A percentile compares a stretch with the other conserved stretches of the same genome.
Conservation (phyloP, 2,888 invertebrate genomes). For the Luperina nickerlii region DNA sequence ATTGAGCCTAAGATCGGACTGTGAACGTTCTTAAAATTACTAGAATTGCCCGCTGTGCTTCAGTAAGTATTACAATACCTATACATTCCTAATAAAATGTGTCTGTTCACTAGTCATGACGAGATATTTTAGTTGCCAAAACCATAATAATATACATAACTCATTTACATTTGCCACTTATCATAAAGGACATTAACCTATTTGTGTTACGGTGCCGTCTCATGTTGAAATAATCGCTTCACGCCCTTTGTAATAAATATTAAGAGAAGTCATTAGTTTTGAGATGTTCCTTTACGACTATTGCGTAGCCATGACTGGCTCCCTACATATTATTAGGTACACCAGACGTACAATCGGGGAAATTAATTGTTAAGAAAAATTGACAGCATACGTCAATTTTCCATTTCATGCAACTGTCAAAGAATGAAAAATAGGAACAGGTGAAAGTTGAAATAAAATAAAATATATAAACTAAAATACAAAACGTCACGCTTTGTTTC, state of each 20-base stretch:
- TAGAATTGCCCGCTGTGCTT: too few relatives aligned
- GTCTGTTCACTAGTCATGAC: constrained; percentile 21
- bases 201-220: constrained; percentile 29
- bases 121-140: constrained; percentile 45
- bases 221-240: constrained; percentile 11
- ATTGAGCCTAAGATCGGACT: too few relatives aligned
- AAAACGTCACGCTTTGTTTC: too few relatives aligned
- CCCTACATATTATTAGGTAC: not conserved
- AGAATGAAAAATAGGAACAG: too few relatives aligned
- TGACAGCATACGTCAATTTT: not conserved
- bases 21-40: too few relatives aligned
- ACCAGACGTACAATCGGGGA: too few relatives aligned
- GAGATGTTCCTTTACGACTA: not conserved
- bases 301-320: not conserved
- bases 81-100: constrained; percentile 24
- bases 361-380: not conserved
- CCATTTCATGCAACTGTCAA: too few relatives aligned
- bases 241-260: constrained; percentile 7
- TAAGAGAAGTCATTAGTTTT: not conserved
- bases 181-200: constrained; percentile 38
- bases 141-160: constrained; percentile 24
- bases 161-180: constrained; percentile 30
- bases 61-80: constrained; percentile 5
- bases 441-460: too few relatives aligned
- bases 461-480: too few relatives aligned